Conservation (phyloP, 2,797 vertebrate genomes). For the Nannoperca australis region DNA sequence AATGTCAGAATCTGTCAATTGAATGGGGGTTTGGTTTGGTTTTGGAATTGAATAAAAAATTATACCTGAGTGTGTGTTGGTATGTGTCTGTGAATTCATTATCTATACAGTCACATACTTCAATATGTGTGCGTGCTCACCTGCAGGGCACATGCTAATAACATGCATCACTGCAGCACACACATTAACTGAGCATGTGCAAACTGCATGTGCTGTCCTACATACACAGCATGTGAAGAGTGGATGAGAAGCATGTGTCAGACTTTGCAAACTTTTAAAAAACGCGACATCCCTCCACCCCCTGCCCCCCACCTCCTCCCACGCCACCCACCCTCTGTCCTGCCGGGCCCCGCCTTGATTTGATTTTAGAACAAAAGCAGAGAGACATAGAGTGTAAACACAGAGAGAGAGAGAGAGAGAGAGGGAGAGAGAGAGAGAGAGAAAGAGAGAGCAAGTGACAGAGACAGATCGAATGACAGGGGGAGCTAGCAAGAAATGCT, state of each 20-base stretch:
- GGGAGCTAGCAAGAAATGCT: constrained; percentile 45
- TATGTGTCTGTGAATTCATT: constrained; percentile 14
- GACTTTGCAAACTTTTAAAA: constrained; percentile 23
- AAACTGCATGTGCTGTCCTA: constrained; percentile 14
- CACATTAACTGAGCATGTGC: constrained; percentile 25
- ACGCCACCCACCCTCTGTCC: background rate
- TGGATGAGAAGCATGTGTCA: background rate
- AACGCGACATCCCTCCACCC: background rate
- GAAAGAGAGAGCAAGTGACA: constrained; percentile 27
- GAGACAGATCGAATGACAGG: constrained; percentile 44
- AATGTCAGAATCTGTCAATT: background rate
- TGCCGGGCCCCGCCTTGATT: too few species aligned
- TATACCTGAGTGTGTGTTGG: background rate
- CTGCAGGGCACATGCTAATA: constrained; percentile 29
- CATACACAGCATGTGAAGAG: background rate
- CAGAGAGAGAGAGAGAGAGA: too few species aligned
- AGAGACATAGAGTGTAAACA: background rate
- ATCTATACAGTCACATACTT: constrained; percentile 8
- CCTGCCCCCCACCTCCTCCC: too few species aligned
- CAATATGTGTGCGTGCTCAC: constrained; percentile 5
- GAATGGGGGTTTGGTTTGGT: background rate
- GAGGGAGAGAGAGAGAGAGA: too few species aligned
- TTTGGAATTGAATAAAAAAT: background rate
- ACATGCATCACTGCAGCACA: constrained; percentile 29
- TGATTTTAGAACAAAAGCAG: constrained; percentile 16